These are phyloP conservation scores for Byasa hedistus DNA, from an alignment of 2,888 invertebrate genomes.

Conservation along the genomic window DNA sequence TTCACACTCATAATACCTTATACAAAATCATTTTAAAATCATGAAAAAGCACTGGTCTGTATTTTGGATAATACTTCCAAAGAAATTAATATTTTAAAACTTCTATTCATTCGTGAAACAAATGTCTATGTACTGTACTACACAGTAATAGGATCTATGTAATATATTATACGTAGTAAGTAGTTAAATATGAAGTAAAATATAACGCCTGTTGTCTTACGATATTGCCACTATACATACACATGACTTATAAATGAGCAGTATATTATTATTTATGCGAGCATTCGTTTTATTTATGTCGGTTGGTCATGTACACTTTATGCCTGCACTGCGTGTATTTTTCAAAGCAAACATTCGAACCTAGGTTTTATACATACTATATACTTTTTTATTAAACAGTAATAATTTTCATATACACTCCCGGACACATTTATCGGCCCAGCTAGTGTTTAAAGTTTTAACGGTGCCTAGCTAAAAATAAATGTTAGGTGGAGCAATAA, in stretches of 20 bases:
- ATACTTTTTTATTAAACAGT: not conserved
- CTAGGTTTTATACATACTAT: not conserved
- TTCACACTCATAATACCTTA: not conserved
- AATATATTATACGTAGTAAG: not conserved
- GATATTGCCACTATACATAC: not conserved
- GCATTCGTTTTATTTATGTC: constrained; percentile 5
- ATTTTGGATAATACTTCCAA: no score
- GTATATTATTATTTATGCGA: not conserved
- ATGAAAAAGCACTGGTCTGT: no score
- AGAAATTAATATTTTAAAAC: no score
- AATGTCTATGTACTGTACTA: not conserved
- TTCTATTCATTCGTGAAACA: no score
- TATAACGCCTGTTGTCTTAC: not conserved
- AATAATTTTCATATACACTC: no score
- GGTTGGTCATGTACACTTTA: not conserved
- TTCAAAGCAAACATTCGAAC: not conserved
- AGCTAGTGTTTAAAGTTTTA: no score
- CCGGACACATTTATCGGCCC: no score
- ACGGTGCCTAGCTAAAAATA: no score
- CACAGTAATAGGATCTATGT: no score
- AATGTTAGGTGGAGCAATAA: no score
- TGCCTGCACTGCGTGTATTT: not conserved
- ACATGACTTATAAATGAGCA: constrained; percentile 1
- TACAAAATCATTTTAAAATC: no score
- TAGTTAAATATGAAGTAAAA: not conserved